Base-by-base conservation (phyloP, 2,888 invertebrate genomes). In the Orthosia incerta region DNA sequence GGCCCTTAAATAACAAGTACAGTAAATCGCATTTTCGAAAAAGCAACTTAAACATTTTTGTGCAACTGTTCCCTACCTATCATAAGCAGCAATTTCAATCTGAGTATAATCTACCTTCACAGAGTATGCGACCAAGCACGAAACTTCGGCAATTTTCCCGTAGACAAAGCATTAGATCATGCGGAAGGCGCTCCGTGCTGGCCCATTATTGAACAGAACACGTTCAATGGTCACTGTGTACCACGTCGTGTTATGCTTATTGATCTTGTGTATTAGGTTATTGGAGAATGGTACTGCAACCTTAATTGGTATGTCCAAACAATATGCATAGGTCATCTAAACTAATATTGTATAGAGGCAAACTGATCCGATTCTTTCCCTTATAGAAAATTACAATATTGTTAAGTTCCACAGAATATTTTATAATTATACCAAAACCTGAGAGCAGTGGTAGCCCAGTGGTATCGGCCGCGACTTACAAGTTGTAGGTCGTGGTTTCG, bases 161-260 rank as follows among this genome's bases (percentile, higher is more conserved):
- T 31, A 63, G 56, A 64, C 69, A 82, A 73, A 67, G 55, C 65
- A 56, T 55, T 51, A 45, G 12, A 72, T 50, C 66, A 53, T 15
- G 18, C 9, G 45, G 31, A 66, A 56, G 51, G 26, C n/a, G 51
- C 23, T 61, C 12, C 18, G 20, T 61, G 13, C 53, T 20, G 16
- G 31, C 31, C n/a, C n/a, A 73, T 69, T 80, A 73, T 66, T 51
- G 68, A 45, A 16, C 68, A 53, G 71, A 56, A 50, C 59, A 64
- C 66, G 66, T 66, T 50, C 61, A 64, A 18, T 59, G 57, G 59
- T 16, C n/a, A 16, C 50, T 39, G 39, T 45, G 31, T 18, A 62
- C 39, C 45, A 26, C 18, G 23, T 65, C 46, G 59, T 39, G 48
- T 64, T 39, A 72, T 59, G 31, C 63, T 60, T 63, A 63, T 46